These are phyloP conservation scores for Grantiella picta DNA, from an alignment of 2,113 vertebrate species.

Conservation along the genomic window DNA sequence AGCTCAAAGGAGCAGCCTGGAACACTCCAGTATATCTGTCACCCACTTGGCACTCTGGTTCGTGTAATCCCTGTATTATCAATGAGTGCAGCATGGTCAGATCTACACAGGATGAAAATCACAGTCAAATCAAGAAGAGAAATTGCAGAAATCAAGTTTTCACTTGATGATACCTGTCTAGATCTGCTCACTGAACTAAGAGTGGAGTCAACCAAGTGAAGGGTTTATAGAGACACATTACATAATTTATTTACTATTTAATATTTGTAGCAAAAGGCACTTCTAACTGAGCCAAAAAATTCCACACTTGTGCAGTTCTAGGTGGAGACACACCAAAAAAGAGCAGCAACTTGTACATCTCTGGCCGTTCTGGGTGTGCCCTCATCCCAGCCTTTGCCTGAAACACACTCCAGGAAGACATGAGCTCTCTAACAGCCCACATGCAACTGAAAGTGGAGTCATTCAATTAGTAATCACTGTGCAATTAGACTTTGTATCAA, in stretches of 20 bases:
- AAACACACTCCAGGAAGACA: neutral
- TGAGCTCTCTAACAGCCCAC: neutral
- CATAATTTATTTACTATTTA: neutral
- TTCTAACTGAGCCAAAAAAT: neutral
- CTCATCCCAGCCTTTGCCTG: neutral
- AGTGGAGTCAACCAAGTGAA: neutral
- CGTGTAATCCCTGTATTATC: no score
- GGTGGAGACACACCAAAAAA: neutral
- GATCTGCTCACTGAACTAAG: neutral
- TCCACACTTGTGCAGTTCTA: neutral
- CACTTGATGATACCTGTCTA: neutral
- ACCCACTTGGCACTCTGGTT: neutral
- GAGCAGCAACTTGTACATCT: neutral
- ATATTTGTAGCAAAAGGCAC: neutral
- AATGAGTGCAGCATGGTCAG: neutral
- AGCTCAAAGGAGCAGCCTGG: neutral
- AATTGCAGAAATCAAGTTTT: neutral
- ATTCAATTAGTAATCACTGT: conserved; percentile 10
- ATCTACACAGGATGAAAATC: neutral
- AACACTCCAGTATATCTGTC: rapidly evolving
- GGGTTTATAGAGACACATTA: neutral
- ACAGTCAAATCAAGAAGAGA: neutral
- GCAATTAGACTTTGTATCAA: conserved; percentile 18
- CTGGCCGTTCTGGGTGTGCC: neutral
- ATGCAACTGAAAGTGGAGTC: neutral